Evolutionary conservation across 2,888 invertebrate species (phyloP).

Genomic region (Leistus spinibarbis): DNA sequence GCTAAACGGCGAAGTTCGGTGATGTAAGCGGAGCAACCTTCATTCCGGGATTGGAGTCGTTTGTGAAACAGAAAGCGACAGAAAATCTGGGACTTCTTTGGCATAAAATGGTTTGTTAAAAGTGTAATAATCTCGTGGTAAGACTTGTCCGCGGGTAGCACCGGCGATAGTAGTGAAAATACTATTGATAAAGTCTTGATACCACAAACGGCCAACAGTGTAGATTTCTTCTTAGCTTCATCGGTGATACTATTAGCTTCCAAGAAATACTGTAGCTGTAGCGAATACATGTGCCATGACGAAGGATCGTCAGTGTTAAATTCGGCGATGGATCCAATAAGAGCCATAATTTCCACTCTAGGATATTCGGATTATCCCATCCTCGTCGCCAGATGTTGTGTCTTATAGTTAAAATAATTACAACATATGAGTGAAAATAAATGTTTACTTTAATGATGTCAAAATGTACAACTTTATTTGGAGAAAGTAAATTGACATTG

Average conservation of each 20-base stretch:
- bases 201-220: conserved; percentile 10
- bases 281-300: conserved; percentile 9
- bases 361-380: background rate
- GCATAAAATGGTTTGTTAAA: conserved; percentile 22
- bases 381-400: background rate
- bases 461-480: too few relatives aligned
- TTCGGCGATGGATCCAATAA: background rate
- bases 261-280: conserved; percentile 13
- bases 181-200: conserved; percentile 19
- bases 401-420: too few relatives aligned
- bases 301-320: conserved; percentile 11
- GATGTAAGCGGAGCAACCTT: background rate
- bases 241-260: conserved; percentile 16
- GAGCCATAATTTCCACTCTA: background rate
- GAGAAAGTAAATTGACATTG: too few relatives aligned
- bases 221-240: background rate
- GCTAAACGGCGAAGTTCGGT: background rate
- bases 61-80: conserved; percentile 32
- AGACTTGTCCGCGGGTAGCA: background rate
- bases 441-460: too few relatives aligned
- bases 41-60: background rate
- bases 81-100: conserved; percentile 27
- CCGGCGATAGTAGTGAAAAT: conserved; percentile 16
- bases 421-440: too few relatives aligned
- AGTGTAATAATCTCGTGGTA: conserved; percentile 3